Evolutionary conservation across 2,888 invertebrate genomes (phyloP).

Genomic region (Rhamphomyia laevipes): DNA sequence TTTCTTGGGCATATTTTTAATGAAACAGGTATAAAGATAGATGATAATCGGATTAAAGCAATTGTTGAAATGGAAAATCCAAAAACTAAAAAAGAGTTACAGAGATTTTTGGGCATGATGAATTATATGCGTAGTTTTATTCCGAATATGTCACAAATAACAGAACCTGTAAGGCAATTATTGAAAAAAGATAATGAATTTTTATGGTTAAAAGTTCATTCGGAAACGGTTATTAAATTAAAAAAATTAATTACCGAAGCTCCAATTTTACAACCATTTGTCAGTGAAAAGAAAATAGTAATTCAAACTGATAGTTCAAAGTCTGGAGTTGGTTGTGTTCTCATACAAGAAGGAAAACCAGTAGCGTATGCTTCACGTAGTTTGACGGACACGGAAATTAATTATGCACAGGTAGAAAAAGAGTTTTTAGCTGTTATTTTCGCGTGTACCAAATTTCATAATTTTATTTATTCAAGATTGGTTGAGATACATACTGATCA

Average conservation of each 20-base stretch:
- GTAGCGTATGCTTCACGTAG: no score
- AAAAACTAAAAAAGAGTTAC: no score
- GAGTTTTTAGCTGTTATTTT: background rate
- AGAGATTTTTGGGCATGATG: no score
- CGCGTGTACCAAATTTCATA: background rate
- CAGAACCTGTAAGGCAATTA: no score
- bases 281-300: background rate
- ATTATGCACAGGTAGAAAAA: background rate
- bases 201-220: no score
- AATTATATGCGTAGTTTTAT: no score
- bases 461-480: background rate
- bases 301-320: background rate
- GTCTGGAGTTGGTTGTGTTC: background rate
- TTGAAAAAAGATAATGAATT: no score
- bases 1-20: constrained; percentile 17
- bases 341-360: background rate
- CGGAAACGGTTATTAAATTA: no score
- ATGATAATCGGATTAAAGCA: constrained; percentile 11
- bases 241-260: no score
- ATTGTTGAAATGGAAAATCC: constrained; percentile 13
- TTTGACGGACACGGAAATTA: background rate
- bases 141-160: no score
- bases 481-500: background rate
- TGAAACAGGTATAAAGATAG: constrained; percentile 12
- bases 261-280: no score